Percentiles rank a stretch among this genome's conserved stretches.
Conservation (phyloP, 2,888 invertebrate species). For the Megalurothrips usitatus region DNA sequence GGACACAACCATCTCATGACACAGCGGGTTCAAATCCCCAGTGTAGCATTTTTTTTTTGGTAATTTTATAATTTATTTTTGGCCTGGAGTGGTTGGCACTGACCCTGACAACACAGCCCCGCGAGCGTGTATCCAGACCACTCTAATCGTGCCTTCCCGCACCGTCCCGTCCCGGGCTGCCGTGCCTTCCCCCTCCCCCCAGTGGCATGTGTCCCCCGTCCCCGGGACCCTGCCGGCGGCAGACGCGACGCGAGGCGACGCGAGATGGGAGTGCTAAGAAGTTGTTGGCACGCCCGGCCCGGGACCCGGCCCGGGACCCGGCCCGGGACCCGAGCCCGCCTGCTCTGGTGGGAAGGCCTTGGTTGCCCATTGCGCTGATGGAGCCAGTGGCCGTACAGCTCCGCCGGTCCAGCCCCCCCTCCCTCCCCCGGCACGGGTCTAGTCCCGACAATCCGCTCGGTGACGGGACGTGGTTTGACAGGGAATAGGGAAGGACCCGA, state of each 20-base stretch:
- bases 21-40: too few relatives aligned
- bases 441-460: too few relatives aligned
- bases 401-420: too few relatives aligned
- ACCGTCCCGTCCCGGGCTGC: neutral
- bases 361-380: neutral
- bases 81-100: too few relatives aligned
- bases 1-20: too few relatives aligned
- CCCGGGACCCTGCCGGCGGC: slow-evolving; percentile 23
- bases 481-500: too few relatives aligned
- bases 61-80: too few relatives aligned
- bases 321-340: too few relatives aligned
- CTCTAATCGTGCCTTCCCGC: neutral
- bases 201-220: slow-evolving; percentile 19
- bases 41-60: too few relatives aligned
- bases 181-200: neutral
- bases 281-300: neutral
- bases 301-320: too few relatives aligned
- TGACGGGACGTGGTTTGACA: too few relatives aligned
- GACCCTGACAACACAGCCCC: too few relatives aligned
- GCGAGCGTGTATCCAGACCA: neutral
- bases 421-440: neutral
- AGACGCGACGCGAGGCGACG: neutral
- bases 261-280: neutral
- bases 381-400: neutral
- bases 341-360: neutral